phyloP scores from a whole-genome alignment of 2,888 invertebrate species.

The Drosophila pseudotalamancana region DNA sequence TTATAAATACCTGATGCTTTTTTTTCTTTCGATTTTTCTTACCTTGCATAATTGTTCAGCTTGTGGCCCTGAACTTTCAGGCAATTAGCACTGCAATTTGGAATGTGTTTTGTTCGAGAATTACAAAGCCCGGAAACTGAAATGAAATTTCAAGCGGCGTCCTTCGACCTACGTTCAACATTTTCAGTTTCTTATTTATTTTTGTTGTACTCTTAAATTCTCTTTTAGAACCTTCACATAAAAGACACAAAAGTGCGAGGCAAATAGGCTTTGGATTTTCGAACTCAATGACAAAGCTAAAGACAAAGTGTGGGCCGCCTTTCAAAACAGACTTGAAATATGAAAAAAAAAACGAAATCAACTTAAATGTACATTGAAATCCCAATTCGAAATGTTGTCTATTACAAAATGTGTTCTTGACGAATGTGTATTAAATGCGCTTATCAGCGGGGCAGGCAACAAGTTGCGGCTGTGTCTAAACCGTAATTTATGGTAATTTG shows the following conservation, averaged over 20 bases:
- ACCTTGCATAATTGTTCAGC: slow-evolving; percentile 12
- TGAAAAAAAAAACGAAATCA: slow-evolving; percentile 2
- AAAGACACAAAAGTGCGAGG: slow-evolving; percentile 20
- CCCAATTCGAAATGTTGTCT: slow-evolving; percentile 31
- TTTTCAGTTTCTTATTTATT: too few relatives aligned
- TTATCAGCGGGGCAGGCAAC: slow-evolving; percentile 55
- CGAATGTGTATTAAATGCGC: slow-evolving; percentile 57
- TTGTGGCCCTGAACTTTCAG: slow-evolving; percentile 37
- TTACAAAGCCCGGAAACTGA: slow-evolving; percentile 58
- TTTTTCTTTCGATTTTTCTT: neutral
- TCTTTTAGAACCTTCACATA: slow-evolving; percentile 60
- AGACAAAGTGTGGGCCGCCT: slow-evolving; percentile 65
- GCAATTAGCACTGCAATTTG: slow-evolving; percentile 42
- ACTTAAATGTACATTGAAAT: slow-evolving; percentile 1
- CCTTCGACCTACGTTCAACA: slow-evolving; percentile 56
- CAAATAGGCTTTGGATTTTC: slow-evolving; percentile 47
- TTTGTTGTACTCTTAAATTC: neutral
- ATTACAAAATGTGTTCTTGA: slow-evolving; percentile 56
- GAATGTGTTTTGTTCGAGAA: slow-evolving; percentile 45
- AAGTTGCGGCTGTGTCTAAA: slow-evolving; percentile 44
- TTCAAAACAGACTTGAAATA: slow-evolving; percentile 44
- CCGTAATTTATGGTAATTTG: slow-evolving; percentile 73
- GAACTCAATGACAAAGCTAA: slow-evolving; percentile 63
- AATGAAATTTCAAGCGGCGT: slow-evolving; percentile 42
- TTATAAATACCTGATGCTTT: neutral